Evolutionary conservation across 2,797 vertebrate species (phyloP).

Genomic region (Rousettus madagascariensis): DNA sequence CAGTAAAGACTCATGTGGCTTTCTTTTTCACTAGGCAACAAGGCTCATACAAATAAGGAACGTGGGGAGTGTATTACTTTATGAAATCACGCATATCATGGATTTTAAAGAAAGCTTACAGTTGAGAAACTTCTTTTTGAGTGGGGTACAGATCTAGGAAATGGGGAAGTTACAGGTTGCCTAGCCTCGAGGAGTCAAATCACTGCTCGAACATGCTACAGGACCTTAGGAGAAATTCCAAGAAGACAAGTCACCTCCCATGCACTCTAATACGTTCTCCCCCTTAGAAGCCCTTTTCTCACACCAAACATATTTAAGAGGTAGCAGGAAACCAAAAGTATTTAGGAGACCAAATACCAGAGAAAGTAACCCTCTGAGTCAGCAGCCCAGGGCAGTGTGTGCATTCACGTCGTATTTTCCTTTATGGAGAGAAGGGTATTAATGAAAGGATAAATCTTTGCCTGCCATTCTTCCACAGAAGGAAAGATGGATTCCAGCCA

Average conservation of each 20-base stretch:
- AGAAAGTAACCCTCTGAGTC: slow-evolving; percentile 52
- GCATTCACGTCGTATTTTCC: background rate
- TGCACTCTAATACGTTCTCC: background rate
- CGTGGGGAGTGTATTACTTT: background rate
- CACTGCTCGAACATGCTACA: background rate
- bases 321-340: slow-evolving; percentile 43
- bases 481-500: slow-evolving; percentile 24
- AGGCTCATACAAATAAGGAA: background rate
- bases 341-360: slow-evolving; percentile 58
- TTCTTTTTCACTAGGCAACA: background rate
- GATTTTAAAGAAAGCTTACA: background rate
- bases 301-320: background rate
- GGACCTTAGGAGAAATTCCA: background rate
- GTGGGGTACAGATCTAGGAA: background rate
- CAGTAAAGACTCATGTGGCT: accelerated
- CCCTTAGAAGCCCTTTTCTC: background rate
- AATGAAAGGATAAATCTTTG: slow-evolving; percentile 61
- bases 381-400: background rate
- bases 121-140: background rate
- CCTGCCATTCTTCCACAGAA: slow-evolving; percentile 37
- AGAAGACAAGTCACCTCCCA: background rate
- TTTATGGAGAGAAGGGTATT: slow-evolving; percentile 40
- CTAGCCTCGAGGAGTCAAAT: background rate
- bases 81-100: background rate
- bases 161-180: background rate